Base-by-base conservation (phyloP, 1,140 invertebrate genomes). In the Trissolcus basalis region DNA sequence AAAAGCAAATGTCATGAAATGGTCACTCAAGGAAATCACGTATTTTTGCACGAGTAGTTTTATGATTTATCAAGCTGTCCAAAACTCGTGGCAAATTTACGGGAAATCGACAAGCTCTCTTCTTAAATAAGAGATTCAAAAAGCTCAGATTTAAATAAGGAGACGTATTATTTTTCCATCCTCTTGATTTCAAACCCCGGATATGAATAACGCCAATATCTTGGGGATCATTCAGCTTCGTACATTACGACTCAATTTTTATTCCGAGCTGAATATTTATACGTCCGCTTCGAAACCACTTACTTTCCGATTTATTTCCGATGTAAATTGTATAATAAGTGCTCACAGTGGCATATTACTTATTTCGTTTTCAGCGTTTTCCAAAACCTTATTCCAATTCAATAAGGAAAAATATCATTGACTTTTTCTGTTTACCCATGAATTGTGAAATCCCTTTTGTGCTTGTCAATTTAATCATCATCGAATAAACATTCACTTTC, bases 161-260 rank as follows among this genome's bases (percentile, higher is more conserved):
- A 58, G 32, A 61, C 70, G 47, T 65, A 73, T 73, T 73, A 73
- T 73, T 65, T 73, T 65, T 73, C 55, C 48, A 13, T 44, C 12
- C 55, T 39, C 47, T 44, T 60, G 70, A 73, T 54, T 73, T 11
- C 50, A 15, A 6, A 33, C n/a, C 35, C 43, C 32, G 41, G 61
- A 60, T 73, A 65, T 58, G 70, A 65, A 64, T 64, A 58, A 41
- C 47, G 15, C 69, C 69, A 58, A 72, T 72, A 64, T 59, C 53
- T 58, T 44, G 35, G 33, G 15, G 56, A 69, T 69, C 55, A 55
- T 69, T 59, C 55, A 16, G 43, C 16, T 19, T 19, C 33, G 49
- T 55, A 69, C 33, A 54, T 69, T 69, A 69, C 49, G 65, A 54
- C 56, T 59, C 65, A 59, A 69, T 69, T 69, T 67, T 60, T 69